Conservation (phyloP, 1,140 invertebrate species). For the Lepidostoma basale region DNA sequence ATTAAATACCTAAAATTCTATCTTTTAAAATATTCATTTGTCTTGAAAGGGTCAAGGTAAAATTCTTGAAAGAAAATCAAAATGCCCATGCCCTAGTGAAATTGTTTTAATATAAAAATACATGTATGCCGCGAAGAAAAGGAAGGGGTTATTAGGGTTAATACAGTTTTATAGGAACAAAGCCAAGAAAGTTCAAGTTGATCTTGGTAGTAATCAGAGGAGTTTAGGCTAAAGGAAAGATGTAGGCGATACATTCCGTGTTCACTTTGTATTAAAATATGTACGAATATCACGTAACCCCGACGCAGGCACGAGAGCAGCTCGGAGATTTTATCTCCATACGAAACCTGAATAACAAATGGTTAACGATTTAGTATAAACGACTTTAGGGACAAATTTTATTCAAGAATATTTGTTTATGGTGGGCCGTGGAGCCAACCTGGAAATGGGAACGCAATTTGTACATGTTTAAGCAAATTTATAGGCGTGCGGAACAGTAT, state of each 20-base stretch:
- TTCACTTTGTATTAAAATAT: conserved; percentile 37
- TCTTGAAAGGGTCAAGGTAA: no score
- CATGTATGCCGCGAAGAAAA: no score
- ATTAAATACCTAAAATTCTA: no score
- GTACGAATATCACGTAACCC: conserved; percentile 42
- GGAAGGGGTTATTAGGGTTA: no score
- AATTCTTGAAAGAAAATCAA: no score
- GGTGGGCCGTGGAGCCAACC: not conserved
- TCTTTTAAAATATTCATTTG: no score
- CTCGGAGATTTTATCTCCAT: conserved; percentile 43
- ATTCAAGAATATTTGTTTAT: conserved; percentile 28
- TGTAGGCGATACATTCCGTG: conserved; percentile 29
- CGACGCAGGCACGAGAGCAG: conserved; percentile 28
- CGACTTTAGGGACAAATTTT: conserved; percentile 43
- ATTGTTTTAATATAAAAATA: no score
- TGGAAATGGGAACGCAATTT: not conserved
- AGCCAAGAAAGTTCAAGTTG: not conserved
- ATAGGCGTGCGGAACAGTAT: not conserved
- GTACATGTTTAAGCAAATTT: not conserved
- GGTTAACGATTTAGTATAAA: conserved; percentile 40
- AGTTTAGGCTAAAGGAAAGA: conserved; percentile 23
- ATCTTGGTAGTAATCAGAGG: not conserved
- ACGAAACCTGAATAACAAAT: conserved; percentile 44
- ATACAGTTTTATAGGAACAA: no score
- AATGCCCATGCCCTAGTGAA: no score